Evolutionary conservation across 2,888 invertebrate genomes (phyloP).

Genomic region (Oligia strigilis): DNA sequence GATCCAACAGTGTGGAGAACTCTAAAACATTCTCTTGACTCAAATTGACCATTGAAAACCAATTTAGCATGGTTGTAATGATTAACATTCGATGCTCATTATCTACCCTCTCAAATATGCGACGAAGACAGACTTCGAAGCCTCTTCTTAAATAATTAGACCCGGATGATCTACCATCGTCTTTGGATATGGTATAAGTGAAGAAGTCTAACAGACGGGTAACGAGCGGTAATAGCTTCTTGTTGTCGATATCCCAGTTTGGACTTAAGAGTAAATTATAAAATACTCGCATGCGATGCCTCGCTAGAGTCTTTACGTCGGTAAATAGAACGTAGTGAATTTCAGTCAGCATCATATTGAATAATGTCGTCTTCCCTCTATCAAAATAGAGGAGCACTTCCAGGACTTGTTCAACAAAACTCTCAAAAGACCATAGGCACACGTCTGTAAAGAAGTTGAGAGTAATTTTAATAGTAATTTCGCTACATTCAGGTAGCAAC

Average conservation of each 20-base stretch:
- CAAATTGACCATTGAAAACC: slow-evolving; percentile 84
- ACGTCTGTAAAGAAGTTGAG: slow-evolving; percentile 76
- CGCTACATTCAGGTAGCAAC: slow-evolving; percentile 78
- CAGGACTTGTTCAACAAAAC: slow-evolving; percentile 78
- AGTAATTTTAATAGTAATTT: slow-evolving; percentile 75
- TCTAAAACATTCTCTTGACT: slow-evolving; percentile 85
- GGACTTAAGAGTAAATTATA: slow-evolving; percentile 86
- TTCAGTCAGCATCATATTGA: slow-evolving; percentile 79
- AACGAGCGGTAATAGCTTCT: slow-evolving; percentile 81
- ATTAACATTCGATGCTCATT: slow-evolving; percentile 86
- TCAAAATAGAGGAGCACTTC: slow-evolving; percentile 78
- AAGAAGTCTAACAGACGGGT: slow-evolving; percentile 87
- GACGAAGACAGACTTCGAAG: slow-evolving; percentile 89
- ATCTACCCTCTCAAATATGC: slow-evolving; percentile 86
- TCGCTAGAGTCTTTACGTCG: slow-evolving; percentile 77
- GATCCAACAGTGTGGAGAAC: slow-evolving; percentile 89
- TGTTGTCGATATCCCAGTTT: slow-evolving; percentile 84
- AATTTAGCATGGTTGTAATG: slow-evolving; percentile 87
- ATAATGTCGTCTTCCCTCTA: slow-evolving; percentile 74
- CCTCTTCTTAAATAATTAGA: slow-evolving; percentile 85
- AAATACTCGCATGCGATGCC: slow-evolving; percentile 86
- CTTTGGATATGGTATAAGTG: slow-evolving; percentile 78
- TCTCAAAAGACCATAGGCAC: slow-evolving; percentile 78
- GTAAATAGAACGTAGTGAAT: slow-evolving; percentile 77
- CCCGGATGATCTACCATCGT: slow-evolving; percentile 64